A percentile compares a stretch with the other conserved stretches of the same genome.
Conservation (phyloP, 1,140 invertebrate species). For the Magallana angulata region DNA sequence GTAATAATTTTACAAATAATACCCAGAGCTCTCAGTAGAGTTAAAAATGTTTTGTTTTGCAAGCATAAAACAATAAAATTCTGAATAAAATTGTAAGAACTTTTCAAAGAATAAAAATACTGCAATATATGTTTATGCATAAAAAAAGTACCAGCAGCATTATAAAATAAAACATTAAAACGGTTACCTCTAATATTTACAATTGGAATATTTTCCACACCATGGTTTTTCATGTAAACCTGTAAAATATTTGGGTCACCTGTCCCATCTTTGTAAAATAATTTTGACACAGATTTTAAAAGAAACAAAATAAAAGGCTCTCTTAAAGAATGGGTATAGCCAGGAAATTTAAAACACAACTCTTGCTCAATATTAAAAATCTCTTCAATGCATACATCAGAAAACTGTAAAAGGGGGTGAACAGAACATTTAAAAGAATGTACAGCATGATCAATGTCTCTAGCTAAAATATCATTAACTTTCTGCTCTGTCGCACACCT, state of each 20-base stretch:
- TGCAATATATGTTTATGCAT: no score
- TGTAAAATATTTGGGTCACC: no score
- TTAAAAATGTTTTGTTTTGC: background rate
- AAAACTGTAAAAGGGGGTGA: constrained; percentile 46
- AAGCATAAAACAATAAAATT: no score
- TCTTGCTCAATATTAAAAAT: constrained; percentile 29
- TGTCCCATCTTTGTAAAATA: no score
- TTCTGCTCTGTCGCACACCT: constrained; percentile 25
- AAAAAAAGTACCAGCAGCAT: no score
- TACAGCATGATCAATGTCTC: background rate
- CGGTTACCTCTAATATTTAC: no score
- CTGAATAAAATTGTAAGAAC: no score
- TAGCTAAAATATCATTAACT: constrained; percentile 27
- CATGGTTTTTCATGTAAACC: no score
- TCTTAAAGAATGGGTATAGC: background rate
- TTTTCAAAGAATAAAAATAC: no score
- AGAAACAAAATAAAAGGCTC: background rate
- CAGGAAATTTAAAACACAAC: background rate
- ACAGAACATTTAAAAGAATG: constrained; percentile 46
- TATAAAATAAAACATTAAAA: no score
- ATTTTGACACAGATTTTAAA: no score
- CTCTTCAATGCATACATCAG: constrained; percentile 37
- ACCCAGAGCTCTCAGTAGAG: background rate
- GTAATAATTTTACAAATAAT: constrained; percentile 41
- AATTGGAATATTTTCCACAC: no score